Percentiles rank a stretch among this genome's conserved stretches.
Conservation (phyloP, 2,113 vertebrate species). For the Carassius auratus region DNA sequence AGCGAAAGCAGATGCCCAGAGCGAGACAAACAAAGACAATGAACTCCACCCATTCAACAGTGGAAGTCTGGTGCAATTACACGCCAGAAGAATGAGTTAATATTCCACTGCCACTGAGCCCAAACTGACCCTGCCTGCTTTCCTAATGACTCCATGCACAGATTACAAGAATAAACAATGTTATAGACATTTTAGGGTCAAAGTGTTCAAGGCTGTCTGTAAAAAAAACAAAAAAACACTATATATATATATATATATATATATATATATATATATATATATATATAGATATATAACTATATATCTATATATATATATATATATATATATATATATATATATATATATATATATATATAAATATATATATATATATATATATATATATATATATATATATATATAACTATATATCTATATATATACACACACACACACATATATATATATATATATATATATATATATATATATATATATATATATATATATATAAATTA, state of each 20-base stretch:
- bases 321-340: too few species aligned
- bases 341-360: too few species aligned
- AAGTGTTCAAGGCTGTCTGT: not conserved
- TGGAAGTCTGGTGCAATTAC: conserved; percentile 44
- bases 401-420: too few species aligned
- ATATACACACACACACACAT: too few species aligned
- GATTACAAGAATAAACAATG: not conserved
- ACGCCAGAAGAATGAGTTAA: conserved; percentile 34
- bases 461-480: too few species aligned
- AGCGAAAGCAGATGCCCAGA: conserved; percentile 35
- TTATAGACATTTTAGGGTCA: not conserved
- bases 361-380: too few species aligned
- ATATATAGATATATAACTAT: too few species aligned
- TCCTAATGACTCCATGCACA: not conserved
- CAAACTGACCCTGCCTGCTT: not conserved
- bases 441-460: too few species aligned
- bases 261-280: too few species aligned
- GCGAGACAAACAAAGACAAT: conserved; percentile 52
- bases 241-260: too few species aligned
- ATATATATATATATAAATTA: not conserved
- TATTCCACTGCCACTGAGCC: conserved; percentile 47
- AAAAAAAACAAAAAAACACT: conserved; percentile 1
- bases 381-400: too few species aligned
- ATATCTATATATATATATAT: too few species aligned
- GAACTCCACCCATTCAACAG: conserved; percentile 37